A percentile compares a stretch with the other conserved stretches of the same genome.
Evolutionary conservation across 2,113 vertebrate genomes (phyloP).

Genomic region (Oceanites oceanicus): DNA sequence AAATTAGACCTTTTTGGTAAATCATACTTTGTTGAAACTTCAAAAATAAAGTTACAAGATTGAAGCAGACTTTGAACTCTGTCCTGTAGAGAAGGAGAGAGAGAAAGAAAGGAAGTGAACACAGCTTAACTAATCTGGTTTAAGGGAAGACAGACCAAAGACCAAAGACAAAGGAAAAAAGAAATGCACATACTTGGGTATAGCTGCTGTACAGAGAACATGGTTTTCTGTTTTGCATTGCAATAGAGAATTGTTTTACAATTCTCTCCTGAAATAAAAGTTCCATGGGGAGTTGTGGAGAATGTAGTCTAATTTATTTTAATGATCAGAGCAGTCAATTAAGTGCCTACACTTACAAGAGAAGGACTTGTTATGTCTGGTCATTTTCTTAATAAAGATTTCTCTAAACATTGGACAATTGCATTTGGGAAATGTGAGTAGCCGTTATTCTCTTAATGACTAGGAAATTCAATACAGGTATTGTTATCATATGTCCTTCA

Average conservation of each 20-base stretch:
- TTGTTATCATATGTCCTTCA: not conserved
- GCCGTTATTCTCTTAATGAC: constrained; percentile 17
- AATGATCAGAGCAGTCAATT: constrained; percentile 60
- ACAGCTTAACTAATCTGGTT: not conserved
- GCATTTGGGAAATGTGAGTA: constrained; percentile 20
- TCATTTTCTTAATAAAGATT: constrained; percentile 57
- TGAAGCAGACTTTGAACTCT: not conserved
- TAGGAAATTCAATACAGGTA: not conserved
- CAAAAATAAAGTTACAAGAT: not conserved
- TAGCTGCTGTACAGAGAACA: not conserved
- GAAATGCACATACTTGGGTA: not conserved
- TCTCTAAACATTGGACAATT: not conserved
- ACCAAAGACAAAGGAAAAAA: not conserved
- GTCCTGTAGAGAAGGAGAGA: not conserved
- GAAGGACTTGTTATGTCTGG: constrained; percentile 44
- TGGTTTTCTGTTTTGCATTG: not conserved
- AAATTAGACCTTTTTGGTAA: not conserved
- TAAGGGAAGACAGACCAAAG: not conserved
- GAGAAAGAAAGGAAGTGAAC: not conserved
- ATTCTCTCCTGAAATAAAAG: constrained; percentile 51
- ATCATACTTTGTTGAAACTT: not conserved
- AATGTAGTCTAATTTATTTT: constrained; percentile 62
- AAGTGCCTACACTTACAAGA: constrained; percentile 30
- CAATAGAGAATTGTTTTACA: constrained; percentile 24
- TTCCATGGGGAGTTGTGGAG: constrained; percentile 50